phyloP scores from a whole-genome alignment of 2,113 vertebrate genomes.

The Notothenia coriiceps region DNA sequence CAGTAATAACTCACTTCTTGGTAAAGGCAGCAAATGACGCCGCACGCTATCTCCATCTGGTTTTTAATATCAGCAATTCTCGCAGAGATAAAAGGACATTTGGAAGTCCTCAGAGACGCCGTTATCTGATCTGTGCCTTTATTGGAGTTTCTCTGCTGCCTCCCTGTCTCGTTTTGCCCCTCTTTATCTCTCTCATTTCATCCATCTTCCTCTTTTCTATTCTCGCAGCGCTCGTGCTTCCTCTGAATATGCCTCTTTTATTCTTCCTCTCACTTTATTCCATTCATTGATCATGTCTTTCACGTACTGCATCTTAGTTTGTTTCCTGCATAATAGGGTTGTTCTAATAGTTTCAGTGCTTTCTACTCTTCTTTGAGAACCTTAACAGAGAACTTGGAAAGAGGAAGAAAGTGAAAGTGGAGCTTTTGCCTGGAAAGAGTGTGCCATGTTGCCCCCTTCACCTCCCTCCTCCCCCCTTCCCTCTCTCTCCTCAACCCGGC shows the following conservation, averaged over 20 bases:
- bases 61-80: constrained; percentile 79
- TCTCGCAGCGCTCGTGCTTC: constrained; percentile 33
- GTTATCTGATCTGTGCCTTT: constrained; percentile 78
- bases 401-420: constrained; percentile 65
- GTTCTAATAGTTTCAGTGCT: constrained; percentile 6
- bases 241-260: constrained; percentile 43
- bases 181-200: constrained; percentile 73
- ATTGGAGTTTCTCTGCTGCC: constrained; percentile 74
- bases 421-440: constrained; percentile 56
- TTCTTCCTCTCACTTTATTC: constrained; percentile 53
- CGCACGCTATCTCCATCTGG: constrained; percentile 42
- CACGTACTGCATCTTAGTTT: constrained; percentile 25
- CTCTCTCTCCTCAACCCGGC: constrained; percentile 39
- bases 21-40: constrained; percentile 60
- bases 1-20: constrained; percentile 66
- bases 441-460: constrained; percentile 66
- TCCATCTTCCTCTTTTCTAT: constrained; percentile 53
- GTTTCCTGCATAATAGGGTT: constrained; percentile 30
- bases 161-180: constrained; percentile 58
- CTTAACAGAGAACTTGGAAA: constrained; percentile 31
- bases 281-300: constrained; percentile 54
- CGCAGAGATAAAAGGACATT: constrained; percentile 75
- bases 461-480: constrained; percentile 48
- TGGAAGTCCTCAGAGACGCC: constrained; percentile 72
- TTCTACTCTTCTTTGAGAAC: constrained; percentile 11